These are phyloP conservation scores for Cheiracanthium punctorium DNA, from an alignment of 2,888 invertebrate species.

Conservation along the genomic window DNA sequence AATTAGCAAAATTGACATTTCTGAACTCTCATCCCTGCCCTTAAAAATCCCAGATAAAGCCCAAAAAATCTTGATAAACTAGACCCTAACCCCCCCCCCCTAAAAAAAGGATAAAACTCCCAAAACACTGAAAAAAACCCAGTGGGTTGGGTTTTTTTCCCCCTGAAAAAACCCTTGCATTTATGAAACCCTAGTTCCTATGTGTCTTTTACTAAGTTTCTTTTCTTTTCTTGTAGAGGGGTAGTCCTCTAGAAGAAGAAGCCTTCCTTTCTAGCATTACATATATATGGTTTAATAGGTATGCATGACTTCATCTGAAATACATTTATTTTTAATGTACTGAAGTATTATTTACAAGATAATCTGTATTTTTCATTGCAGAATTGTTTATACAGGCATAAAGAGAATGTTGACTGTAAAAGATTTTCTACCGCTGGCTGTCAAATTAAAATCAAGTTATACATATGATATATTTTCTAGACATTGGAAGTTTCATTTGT, in stretches of 20 bases:
- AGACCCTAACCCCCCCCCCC: too few relatives aligned
- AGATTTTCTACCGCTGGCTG: slow-evolving; percentile 23
- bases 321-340: too few relatives aligned
- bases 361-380: slow-evolving; percentile 7
- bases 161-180: too few relatives aligned
- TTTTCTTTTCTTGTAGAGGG: slow-evolving; percentile 9
- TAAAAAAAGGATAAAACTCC: too few relatives aligned
- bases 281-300: slow-evolving; percentile 44
- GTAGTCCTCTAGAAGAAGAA: slow-evolving; percentile 34
- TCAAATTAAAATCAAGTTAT: slow-evolving; percentile 18
- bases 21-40: too few relatives aligned
- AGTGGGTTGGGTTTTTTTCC: too few relatives aligned
- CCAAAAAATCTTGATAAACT: too few relatives aligned
- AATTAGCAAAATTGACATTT: too few relatives aligned
- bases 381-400: slow-evolving; percentile 21
- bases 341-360: background rate
- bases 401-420: slow-evolving; percentile 25
- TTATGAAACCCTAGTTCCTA: too few relatives aligned
- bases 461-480: slow-evolving; percentile 25
- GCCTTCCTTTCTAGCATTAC: slow-evolving; percentile 23
- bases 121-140: too few relatives aligned
- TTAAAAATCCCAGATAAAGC: too few relatives aligned
- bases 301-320: background rate
- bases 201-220: too few relatives aligned
- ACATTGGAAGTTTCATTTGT: slow-evolving; percentile 45